phyloP scores from a whole-genome alignment of 2,113 vertebrate species.

The Nettapus auritus region DNA sequence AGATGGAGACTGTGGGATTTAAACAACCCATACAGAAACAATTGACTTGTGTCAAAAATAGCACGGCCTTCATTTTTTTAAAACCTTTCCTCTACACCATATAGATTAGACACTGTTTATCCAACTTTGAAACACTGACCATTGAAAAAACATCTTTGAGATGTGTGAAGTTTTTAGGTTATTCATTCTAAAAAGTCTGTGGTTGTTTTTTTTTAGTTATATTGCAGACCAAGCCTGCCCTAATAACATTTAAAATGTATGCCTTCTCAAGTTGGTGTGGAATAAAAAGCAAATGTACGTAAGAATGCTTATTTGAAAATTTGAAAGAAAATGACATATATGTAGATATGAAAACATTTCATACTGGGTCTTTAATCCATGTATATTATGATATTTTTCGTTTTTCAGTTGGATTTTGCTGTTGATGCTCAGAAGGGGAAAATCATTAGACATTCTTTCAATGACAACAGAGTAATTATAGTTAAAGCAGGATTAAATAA shows the following conservation, averaged over 20 bases:
- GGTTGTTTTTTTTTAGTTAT: background rate
- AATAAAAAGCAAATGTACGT: background rate
- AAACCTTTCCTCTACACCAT: background rate
- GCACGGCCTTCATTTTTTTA: background rate
- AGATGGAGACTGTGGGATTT: background rate
- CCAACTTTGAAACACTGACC: background rate
- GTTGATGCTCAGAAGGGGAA: constrained; percentile 47
- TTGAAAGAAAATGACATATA: background rate
- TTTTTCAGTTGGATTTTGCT: constrained; percentile 42
- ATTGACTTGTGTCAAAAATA: background rate
- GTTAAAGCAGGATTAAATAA: constrained; percentile 50
- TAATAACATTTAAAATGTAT: background rate
- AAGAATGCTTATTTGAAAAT: background rate
- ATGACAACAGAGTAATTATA: constrained; percentile 22
- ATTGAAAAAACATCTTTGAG: background rate
- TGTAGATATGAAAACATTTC: background rate
- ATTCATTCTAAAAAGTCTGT: background rate
- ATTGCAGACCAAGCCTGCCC: background rate
- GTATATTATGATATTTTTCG: background rate
- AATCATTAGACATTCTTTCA: constrained; percentile 54
- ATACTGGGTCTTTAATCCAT: background rate
- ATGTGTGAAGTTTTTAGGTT: background rate
- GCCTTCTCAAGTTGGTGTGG: background rate
- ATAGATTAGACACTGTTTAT: background rate
- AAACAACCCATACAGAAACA: background rate